Percentiles rank a stretch among this genome's conserved stretches.
phyloP scores from a whole-genome alignment of 2,113 vertebrate genomes.

The Ivindomyrus marchei region DNA sequence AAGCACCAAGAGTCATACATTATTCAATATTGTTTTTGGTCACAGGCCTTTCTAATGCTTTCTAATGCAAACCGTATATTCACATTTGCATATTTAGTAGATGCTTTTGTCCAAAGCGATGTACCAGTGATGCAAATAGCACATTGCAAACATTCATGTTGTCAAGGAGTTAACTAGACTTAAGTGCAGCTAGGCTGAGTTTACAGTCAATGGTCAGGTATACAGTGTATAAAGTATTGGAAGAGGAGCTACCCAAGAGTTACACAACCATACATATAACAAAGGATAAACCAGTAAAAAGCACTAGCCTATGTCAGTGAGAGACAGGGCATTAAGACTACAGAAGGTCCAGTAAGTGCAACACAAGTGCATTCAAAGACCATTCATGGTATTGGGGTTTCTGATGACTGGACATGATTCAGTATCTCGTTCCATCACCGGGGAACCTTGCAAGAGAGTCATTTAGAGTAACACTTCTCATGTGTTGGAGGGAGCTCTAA shows the following conservation, averaged over 20 bases:
- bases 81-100: background rate
- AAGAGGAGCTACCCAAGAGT: background rate
- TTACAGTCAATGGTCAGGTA: background rate
- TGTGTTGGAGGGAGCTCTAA: background rate
- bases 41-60: background rate
- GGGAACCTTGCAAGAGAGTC: background rate
- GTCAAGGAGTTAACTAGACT: background rate
- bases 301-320: no score
- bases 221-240: background rate
- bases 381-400: background rate
- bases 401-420: background rate
- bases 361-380: background rate
- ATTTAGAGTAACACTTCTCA: background rate
- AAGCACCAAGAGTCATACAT: background rate
- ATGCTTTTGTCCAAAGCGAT: background rate
- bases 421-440: background rate
- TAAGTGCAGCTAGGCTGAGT: background rate
- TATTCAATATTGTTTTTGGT: background rate
- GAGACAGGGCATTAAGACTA: no score
- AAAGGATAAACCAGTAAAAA: no score
- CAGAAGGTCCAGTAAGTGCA: no score
- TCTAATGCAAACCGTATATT: background rate
- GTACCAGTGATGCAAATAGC: no score
- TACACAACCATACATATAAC: background rate
- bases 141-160: background rate